Evolutionary conservation across 2,888 invertebrate genomes (phyloP), one percentile per base, ranked within the genome.

Genomic region (Sepioteuthis lessoniana): DNA sequence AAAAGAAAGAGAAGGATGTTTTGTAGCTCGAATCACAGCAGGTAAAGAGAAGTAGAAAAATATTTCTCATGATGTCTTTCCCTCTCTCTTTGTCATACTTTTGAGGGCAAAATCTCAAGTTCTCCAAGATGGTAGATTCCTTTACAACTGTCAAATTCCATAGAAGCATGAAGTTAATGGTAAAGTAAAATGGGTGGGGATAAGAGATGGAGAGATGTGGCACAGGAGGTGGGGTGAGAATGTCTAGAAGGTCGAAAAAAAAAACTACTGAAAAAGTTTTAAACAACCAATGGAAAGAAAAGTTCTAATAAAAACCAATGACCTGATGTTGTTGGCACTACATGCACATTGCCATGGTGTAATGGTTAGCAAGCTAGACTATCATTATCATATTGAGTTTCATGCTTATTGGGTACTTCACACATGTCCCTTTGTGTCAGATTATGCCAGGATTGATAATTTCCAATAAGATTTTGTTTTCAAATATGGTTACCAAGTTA

Each of bases 71-170:
- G n/a, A 42, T 42, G 3, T 42, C 76, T 76, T 19, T 76, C n/a
- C n/a, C 19, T 60, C 25, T 60, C 55, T 60, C 55, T 31, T n/a
- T 31, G n/a, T 31, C 76, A 50, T 50, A 50, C 50, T 50, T 60
- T 28, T 60, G 31, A 28, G 31, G 28, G 2, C 10, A n/a, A 76
- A 76, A 76, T 76, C 76, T 76, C 13, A 76, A 76, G 76, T 76
- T 76, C 76, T 76, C 31, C n/a, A 76, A 76, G n/a, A 76, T 76
- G n/a, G 76, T 76, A 76, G 13, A 76, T 76, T 31, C 31, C 76
- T 76, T 76, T 76, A 76, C 76, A 76, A 76, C 76, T 76, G n/a
- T 76, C 76, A 76, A 76, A 76, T 76, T 76, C 76, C 76, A 76
- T 76, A 76, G n/a, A 76, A 13, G 76, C 76, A 76, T 76, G n/a